phyloP scores from a whole-genome alignment of 2,113 vertebrate species.

The Pardalotus punctatus region DNA sequence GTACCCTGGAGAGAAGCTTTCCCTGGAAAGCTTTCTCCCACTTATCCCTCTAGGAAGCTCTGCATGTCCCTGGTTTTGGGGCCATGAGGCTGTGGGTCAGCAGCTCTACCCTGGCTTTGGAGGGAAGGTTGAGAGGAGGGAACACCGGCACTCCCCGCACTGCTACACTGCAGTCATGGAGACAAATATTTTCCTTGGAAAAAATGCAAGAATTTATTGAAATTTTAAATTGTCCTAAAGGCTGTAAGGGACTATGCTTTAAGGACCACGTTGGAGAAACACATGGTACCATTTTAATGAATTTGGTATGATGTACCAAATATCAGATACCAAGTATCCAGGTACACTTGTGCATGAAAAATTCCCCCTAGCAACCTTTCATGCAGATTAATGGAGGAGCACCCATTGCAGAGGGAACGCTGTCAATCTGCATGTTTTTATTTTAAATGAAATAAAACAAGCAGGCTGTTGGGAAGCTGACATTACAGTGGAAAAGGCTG shows the following conservation, averaged over 20 bases:
- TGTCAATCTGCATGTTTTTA: not conserved
- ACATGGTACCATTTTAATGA: not conserved
- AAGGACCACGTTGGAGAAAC: not conserved
- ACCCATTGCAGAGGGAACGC: not conserved
- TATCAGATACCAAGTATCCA: not conserved
- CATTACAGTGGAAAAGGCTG: not conserved
- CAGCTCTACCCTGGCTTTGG: not conserved
- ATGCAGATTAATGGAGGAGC: not conserved
- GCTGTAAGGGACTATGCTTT: not conserved
- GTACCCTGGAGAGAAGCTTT: not conserved
- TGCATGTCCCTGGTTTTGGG: not conserved
- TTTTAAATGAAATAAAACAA: conserved; percentile 2
- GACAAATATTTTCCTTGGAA: not conserved
- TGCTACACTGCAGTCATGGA: not conserved
- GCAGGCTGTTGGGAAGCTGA: not conserved
- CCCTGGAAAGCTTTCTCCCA: not conserved
- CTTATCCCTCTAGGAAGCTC: not conserved
- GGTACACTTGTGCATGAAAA: not conserved
- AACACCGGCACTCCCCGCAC: accelerated
- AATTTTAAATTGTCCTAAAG: not conserved
- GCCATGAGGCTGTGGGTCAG: not conserved
- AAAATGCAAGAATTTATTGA: not conserved
- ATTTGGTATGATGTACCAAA: not conserved
- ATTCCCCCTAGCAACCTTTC: not conserved
- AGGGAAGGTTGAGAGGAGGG: not conserved